Evolutionary conservation across 1,140 invertebrate species (phyloP).

Genomic region (Aphaenogaster floridana): DNA sequence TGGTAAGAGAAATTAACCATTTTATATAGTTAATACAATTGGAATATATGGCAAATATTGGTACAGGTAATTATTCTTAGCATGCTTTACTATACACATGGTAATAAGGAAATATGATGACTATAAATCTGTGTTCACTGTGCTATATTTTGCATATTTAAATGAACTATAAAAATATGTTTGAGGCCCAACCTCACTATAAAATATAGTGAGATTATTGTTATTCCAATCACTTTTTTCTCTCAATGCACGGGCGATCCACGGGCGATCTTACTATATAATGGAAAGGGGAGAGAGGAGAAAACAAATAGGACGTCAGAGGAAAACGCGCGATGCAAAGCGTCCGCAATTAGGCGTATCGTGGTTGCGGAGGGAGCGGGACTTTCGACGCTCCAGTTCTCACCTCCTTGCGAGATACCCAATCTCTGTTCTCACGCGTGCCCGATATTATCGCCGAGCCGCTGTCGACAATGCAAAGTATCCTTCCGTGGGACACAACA

Average conservation of each 20-base stretch:
- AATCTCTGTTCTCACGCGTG: constrained; percentile 60
- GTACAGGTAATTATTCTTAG: no score
- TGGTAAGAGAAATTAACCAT: no score
- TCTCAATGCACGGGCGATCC: background rate
- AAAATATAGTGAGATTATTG: no score
- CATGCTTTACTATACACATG: no score
- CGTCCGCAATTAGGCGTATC: constrained; percentile 35
- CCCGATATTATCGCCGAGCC: constrained; percentile 59
- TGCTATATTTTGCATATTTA: no score
- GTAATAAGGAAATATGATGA: no score
- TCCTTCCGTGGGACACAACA: constrained; percentile 53
- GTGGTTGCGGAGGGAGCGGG: constrained; percentile 29
- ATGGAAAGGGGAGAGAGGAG: background rate
- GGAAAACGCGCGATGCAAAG: constrained; percentile 30
- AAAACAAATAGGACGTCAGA: constrained; percentile 4
- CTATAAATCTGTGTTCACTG: no score
- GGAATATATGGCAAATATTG: no score
- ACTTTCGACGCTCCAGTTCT: constrained; percentile 73
- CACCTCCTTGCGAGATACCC: constrained; percentile 54
- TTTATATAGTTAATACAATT: no score
- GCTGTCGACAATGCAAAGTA: constrained; percentile 67
- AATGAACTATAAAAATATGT: no score
- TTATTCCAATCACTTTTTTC: no score
- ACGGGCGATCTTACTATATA: background rate
- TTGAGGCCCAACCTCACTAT: no score